phyloP scores from a whole-genome alignment of 2,888 invertebrate species.

The Euplagia quadripunctaria region DNA sequence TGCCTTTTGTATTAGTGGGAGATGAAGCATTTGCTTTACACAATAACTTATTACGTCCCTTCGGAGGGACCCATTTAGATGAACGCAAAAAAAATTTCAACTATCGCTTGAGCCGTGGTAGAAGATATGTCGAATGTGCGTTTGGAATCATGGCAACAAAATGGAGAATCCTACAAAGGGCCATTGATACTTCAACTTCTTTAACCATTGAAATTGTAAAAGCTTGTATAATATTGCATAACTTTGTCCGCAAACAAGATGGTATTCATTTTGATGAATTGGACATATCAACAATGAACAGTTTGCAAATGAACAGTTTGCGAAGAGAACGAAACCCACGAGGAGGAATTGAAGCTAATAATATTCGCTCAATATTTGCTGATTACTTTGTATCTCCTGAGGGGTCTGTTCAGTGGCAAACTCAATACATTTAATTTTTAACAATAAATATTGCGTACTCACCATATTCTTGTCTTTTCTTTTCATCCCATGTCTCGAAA shows the following conservation, averaged over 20 bases:
- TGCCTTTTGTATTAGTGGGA: conserved; percentile 8
- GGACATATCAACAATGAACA: conserved; percentile 11
- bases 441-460: no score
- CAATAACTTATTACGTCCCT: conserved; percentile 4
- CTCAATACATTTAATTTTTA: no score
- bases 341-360: conserved; percentile 22
- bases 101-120: no score
- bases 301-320: conserved; percentile 6
- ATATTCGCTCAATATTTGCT: no score
- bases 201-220: conserved; percentile 13
- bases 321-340: conserved; percentile 7
- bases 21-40: conserved; percentile 10
- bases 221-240: conserved; percentile 10
- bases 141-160: no score
- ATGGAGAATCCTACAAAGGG: no score
- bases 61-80: conserved; percentile 11
- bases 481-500: conserved; percentile 15
- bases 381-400: conserved; percentile 20
- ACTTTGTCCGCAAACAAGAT: conserved; percentile 13
- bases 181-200: no score
- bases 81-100: conserved; percentile 10
- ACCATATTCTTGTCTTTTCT: conserved; percentile 23
- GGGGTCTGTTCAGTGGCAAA: conserved; percentile 20
- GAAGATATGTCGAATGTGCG: no score
- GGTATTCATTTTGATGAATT: conserved; percentile 15